phyloP scores from a whole-genome alignment of 2,797 vertebrate species.

The Urocyon cinereoargenteus region DNA sequence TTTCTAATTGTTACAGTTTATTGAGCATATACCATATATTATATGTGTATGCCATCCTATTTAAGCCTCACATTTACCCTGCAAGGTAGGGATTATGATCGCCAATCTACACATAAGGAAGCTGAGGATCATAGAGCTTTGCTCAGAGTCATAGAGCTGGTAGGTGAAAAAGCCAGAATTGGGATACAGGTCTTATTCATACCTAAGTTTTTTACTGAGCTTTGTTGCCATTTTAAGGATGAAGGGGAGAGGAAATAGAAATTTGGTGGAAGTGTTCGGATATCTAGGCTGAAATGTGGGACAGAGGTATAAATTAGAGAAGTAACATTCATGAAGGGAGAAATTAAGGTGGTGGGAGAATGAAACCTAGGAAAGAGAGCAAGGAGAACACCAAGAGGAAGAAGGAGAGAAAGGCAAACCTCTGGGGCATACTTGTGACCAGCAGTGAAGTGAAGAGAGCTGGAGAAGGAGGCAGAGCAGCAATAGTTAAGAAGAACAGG shows the following conservation, averaged over 20 bases:
- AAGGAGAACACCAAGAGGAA: background rate
- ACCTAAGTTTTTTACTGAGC: background rate
- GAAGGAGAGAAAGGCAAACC: background rate
- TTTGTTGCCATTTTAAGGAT: constrained; percentile 18
- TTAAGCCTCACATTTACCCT: background rate
- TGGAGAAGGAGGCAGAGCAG: background rate
- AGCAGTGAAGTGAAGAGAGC: background rate
- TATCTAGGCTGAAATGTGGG: background rate
- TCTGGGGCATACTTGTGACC: background rate
- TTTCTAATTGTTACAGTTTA: background rate
- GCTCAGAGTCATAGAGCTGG: background rate
- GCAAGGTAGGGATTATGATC: background rate
- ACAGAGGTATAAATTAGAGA: background rate
- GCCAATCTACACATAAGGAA: background rate
- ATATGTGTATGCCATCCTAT: background rate
- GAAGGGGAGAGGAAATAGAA: background rate
- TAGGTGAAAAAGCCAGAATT: background rate
- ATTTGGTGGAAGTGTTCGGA: background rate
- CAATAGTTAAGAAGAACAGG: background rate
- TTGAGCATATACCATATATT: background rate
- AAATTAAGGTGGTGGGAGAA: background rate
- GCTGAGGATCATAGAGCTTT: background rate
- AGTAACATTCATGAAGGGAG: background rate
- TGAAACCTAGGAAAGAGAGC: background rate
- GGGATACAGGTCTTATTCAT: background rate